These are phyloP conservation scores for Leptinotarsa haldemani DNA, from an alignment of 2,888 invertebrate species.

Conservation along the genomic window DNA sequence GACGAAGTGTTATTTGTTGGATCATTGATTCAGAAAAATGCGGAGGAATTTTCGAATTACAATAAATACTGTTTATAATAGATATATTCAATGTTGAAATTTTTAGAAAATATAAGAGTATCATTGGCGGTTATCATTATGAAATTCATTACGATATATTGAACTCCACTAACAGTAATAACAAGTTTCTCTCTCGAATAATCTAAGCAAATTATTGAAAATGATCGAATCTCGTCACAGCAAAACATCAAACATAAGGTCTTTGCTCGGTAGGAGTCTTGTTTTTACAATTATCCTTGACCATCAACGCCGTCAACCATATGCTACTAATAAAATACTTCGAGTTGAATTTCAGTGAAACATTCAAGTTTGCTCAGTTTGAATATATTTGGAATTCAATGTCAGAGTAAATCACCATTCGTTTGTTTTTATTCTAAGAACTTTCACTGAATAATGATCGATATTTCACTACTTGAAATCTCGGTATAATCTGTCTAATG, in stretches of 20 bases:
- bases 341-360: constrained; percentile 7
- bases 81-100: too few relatives aligned
- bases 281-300: constrained; percentile 15
- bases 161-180: too few relatives aligned
- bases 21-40: too few relatives aligned
- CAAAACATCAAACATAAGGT: constrained; percentile 17
- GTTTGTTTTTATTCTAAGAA: background rate
- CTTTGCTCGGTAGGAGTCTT: constrained; percentile 16
- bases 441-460: too few relatives aligned
- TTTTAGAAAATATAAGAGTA: too few relatives aligned
- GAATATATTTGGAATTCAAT: background rate
- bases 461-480: too few relatives aligned
- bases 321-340: constrained; percentile 13
- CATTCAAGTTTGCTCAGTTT: constrained; percentile 2
- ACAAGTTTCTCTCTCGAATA: background rate
- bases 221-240: background rate
- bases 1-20: too few relatives aligned
- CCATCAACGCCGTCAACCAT: constrained; percentile 1
- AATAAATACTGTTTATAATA: too few relatives aligned
- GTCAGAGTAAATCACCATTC: background rate
- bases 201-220: background rate
- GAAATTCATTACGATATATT: too few relatives aligned
- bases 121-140: too few relatives aligned
- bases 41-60: too few relatives aligned
- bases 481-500: too few relatives aligned